Evolutionary conservation across 2,888 invertebrate genomes (phyloP), one percentile per base, ranked within the genome.

Genomic region (Onchidella celtica): DNA sequence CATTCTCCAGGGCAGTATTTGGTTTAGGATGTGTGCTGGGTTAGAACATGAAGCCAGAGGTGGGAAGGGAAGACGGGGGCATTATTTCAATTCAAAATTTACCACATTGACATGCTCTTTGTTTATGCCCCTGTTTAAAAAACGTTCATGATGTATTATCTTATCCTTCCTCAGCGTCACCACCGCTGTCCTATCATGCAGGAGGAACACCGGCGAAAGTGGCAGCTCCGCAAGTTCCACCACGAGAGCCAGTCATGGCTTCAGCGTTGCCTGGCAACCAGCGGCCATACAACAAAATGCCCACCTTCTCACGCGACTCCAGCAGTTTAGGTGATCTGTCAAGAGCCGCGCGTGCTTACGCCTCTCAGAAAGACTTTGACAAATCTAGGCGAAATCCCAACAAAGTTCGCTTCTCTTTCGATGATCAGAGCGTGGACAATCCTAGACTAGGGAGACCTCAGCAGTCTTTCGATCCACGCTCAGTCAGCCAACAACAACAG

Each of bases 341-440:
- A 1, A 40, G 61, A 32, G 74, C 81, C 14, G 40, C 55, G 3
- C 55, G 61, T 17, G 63, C 34, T 1, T 61, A 69, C 36, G 40
- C 47, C 2, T 59, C 81, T 1, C 61, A 81, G 1, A 81, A 59
- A 55, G 61, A 81, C 47, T 32, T 47, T 3, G 68, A 69, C 47
- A 76, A 70, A 24, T 21, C 61, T 3, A 24, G 68, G 9, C 79
- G 61, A 57, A 65, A 59, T 17, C 63, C 77, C 11, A 24, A 57
- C 29, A 76, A 76, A 34, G 82, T 84, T 11, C 82, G 80, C 1
- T 84, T 82, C 38, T 80, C 84, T n/a, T 73, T 77, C 63, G 78
- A 82, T 24, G 80, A 79, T 32, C 66, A 80, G 11, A 47, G 21
- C 11, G n/a, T 61, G 1, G n/a, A 73, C 14, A 38, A 36, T 14